Conservation (phyloP, 2,888 invertebrate genomes). For the Drosophila tripunctata region DNA sequence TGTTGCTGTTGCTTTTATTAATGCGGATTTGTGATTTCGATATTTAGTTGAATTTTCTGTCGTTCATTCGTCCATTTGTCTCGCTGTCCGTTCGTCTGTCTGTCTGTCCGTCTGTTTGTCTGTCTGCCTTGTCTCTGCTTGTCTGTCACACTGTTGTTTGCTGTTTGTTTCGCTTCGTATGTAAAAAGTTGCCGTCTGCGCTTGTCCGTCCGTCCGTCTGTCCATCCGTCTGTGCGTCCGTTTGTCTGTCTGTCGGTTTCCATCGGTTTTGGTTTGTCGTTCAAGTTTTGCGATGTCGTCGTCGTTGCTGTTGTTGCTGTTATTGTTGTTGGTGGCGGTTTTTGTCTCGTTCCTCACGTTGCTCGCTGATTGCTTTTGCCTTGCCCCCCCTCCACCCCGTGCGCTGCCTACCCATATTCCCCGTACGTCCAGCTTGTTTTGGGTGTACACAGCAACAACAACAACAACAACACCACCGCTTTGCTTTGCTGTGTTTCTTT, state of each 20-base stretch:
- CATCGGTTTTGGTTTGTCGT: conserved; percentile 41
- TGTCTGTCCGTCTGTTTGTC: conserved; percentile 38
- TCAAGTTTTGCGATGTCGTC: conserved; percentile 51
- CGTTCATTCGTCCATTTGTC: conserved; percentile 15
- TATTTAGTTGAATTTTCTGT: conserved; percentile 68
- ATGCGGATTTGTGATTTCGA: conserved; percentile 75
- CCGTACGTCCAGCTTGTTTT: conserved; percentile 54
- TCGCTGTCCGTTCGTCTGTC: conserved; percentile 40
- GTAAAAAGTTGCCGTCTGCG: conserved; percentile 52
- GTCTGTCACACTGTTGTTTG: conserved; percentile 40
- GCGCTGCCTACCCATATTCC: conserved; percentile 10
- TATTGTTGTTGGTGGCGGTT: conserved; percentile 53
- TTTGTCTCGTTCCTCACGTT: conserved; percentile 58
- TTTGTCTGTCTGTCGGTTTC: conserved; percentile 10
- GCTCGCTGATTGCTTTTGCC: conserved; percentile 52
- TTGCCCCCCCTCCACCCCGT: not conserved
- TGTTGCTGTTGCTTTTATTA: conserved; percentile 42
- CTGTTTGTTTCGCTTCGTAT: conserved; percentile 29
- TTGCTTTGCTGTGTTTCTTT: conserved; percentile 69
- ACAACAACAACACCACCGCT: no score
- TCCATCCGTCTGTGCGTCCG: no score
- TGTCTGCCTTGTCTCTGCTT: no score
- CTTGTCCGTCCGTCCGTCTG: conserved; percentile 15
- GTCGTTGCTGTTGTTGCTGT: not conserved
- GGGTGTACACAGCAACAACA: conserved; percentile 59